Evolutionary conservation across 2,888 invertebrate species (phyloP), one percentile per base, ranked within the genome.

Genomic region (Dyspetes luteomarginatus): DNA sequence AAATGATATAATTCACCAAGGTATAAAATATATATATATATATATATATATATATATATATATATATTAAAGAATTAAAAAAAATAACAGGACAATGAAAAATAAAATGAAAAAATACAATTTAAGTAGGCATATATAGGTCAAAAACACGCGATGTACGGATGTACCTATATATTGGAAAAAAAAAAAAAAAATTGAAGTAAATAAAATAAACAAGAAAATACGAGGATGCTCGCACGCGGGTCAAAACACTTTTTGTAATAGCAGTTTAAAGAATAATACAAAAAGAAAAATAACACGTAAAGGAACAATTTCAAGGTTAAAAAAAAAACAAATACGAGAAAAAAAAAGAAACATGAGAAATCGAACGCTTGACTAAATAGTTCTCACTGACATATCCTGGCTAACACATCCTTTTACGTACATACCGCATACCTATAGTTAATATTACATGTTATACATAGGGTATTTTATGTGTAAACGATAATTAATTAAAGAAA

Each of bases 321-420:
- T 56, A 41, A 78, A 68, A 81, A 82, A 78, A 36, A 82, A 82
- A 79, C 0, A 48, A 3, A 48, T 1, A 48, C 48, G 58, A 83
- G 60, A 19, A 41, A 30, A 60, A 24, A 36, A 56, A 52, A 73
- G 17, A 22, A 58, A 65, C 55, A 72, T 48, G 62, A 56, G 62
- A 68, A 67, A 73, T 19, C 28, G 36, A 73, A 78, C 62, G 89
- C 88, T 88, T 88, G 88, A 88, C 84, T 65, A 56, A 73, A 90
- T 89, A 90, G 90, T 89, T 91, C 89, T 91, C 90, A 91, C 89
- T 88, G 87, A 91, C 91, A 91, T 91, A 91, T 91, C 91, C 90
- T 91, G 90, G 89, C 89, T 89, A 89, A 91, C 90, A 90, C 90
- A 90, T 90, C 90, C 88, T 87, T 86, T 88, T 86, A 88, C 86